Evolutionary conservation across 2,797 vertebrate genomes (phyloP).

Genomic region (Phataginus tricuspis): DNA sequence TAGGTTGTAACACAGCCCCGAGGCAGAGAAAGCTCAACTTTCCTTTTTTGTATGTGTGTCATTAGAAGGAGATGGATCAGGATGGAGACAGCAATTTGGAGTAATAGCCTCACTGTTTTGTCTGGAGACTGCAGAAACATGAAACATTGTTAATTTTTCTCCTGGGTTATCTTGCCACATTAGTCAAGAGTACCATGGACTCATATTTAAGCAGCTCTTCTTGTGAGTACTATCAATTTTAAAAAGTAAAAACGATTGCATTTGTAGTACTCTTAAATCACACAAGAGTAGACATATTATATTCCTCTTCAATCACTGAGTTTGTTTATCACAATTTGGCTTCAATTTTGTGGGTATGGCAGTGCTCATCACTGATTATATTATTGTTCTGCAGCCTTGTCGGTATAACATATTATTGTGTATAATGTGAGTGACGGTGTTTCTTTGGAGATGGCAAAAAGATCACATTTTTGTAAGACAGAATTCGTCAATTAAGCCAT

Average conservation of each 20-base stretch:
- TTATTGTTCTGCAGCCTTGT: constrained; percentile 63
- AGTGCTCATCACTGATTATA: constrained; percentile 53
- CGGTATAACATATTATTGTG: constrained; percentile 3
- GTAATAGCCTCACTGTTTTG: not conserved
- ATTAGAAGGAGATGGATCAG: not conserved
- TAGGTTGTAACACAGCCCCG: not conserved
- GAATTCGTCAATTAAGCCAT: constrained; percentile 22
- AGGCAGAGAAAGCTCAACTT: not conserved
- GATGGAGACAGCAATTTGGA: not conserved
- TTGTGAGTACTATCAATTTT: not conserved
- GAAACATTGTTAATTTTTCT: constrained; percentile 34
- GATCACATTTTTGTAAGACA: not conserved
- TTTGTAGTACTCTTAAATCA: constrained; percentile 53
- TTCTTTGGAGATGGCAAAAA: constrained; percentile 38
- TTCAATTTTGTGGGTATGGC: constrained; percentile 43
- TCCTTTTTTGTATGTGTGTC: not conserved
- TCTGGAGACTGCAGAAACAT: not conserved
- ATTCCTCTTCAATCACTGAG: constrained; percentile 14
- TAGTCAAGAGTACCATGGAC: constrained; percentile 5
- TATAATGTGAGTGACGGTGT: not conserved
- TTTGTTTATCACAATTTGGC: constrained; percentile 57
- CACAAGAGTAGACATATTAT: constrained; percentile 44
- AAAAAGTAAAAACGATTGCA: constrained; percentile 61
- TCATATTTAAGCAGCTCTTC: constrained; percentile 36
- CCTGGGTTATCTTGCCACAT: not conserved